Base-by-base conservation (phyloP, 2,797 vertebrate species). In the Myotis pilosus region DNA sequence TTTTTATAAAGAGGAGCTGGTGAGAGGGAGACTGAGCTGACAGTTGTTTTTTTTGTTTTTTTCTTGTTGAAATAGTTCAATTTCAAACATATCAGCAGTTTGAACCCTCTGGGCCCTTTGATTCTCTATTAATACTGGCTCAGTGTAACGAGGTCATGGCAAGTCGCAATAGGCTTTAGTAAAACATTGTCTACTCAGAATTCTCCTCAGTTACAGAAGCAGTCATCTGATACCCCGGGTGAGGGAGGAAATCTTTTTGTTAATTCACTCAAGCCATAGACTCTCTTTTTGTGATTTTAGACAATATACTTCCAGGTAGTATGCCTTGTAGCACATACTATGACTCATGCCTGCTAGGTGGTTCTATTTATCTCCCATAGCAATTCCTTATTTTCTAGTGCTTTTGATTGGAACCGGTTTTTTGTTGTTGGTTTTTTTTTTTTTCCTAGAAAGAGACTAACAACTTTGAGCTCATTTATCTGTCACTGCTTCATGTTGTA, bases 361-460 rank as follows among this genome's bases (percentile, higher is more conserved):
- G 47, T 83, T 22, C 16, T 60, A 49, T 94, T 84, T 91, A 84
- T 96, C 64, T 85, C 25, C 36, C 25, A 17, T 86, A 95, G 91
- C 82, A 89, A 88, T 95, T 92, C 49, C 91, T 86, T 88, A 94
- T 87, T 96, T 96, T 57, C 66, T 87, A 92, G 83, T 53, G 75
- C 49, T 82, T 96, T 92, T 85, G 83, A 87, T 92, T 89, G 71
- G 71, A 92, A 86, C 28, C 11, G 36, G 94, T 81, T 95, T 49
- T 90, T 96, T 95, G 3, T 44, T 44, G 41, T 44, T 11, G 41
- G 41, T 44, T 44, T 9, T 47, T 47, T 0, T 11, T 36, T 88
- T 96, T 95, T 96, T 87, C 47, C 55, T 76, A 82, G 44, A 30
- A 85, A 79, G 81, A 95, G 72, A 78, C 28, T 51, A 87, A 82